A percentile compares a stretch with the other conserved stretches of the same genome.
These are phyloP conservation scores for Oncorhynchus masou DNA, from an alignment of 2,113 vertebrate genomes.

Conservation along the genomic window DNA sequence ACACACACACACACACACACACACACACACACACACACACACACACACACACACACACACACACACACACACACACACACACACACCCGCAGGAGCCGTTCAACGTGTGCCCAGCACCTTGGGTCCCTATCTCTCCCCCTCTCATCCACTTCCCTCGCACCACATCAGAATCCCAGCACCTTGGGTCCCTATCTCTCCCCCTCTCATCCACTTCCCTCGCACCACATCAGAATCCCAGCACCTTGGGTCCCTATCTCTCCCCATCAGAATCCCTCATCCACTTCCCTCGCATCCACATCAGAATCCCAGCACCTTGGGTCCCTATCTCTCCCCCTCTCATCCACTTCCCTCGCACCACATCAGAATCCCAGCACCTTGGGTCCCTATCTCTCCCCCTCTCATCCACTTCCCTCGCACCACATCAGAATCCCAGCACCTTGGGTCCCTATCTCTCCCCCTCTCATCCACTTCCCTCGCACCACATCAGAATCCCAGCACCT, in stretches of 20 bases:
- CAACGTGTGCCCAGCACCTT: conserved; percentile 50
- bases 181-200: background rate
- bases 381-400: conserved; percentile 10
- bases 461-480: conserved; percentile 60
- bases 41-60: background rate
- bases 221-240: conserved; percentile 63
- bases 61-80: background rate
- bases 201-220: conserved; percentile 53
- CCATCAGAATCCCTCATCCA: conserved; percentile 31
- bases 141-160: conserved; percentile 36
- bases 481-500: conserved; percentile 61
- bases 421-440: conserved; percentile 58
- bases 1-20: background rate
- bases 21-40: background rate
- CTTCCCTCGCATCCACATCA: conserved; percentile 69
- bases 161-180: too few species aligned
- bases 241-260: conserved; percentile 26
- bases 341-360: conserved; percentile 66
- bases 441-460: conserved; percentile 3
- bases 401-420: conserved; percentile 63
- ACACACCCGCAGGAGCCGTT: conserved; percentile 2
- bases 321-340: conserved; percentile 14
- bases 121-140: conserved; percentile 17
- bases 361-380: conserved; percentile 52
- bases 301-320: conserved; percentile 44